Percentiles rank a stretch among this genome's conserved stretches.
These are phyloP conservation scores for Holacanthella duospinosa DNA, from an alignment of 2,888 invertebrate genomes.

Conservation along the genomic window DNA sequence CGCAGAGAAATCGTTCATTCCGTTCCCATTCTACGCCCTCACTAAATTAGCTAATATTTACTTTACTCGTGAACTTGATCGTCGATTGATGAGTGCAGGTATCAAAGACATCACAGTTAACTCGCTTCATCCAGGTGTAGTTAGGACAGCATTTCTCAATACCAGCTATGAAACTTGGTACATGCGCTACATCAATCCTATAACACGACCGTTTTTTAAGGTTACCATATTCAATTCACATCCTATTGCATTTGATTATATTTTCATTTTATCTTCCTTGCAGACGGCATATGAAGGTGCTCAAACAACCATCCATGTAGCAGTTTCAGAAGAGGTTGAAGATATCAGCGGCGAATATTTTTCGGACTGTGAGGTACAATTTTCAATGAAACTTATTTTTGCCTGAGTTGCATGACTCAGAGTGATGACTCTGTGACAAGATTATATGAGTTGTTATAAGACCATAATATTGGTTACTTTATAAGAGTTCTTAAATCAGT, in stretches of 20 bases:
- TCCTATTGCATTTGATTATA: not conserved
- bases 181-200: conserved; percentile 25
- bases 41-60: conserved; percentile 77
- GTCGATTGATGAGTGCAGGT: conserved; percentile 58
- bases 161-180: conserved; percentile 31
- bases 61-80: conserved; percentile 65
- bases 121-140: conserved; percentile 35
- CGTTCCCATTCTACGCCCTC: conserved; percentile 63
- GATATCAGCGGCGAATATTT: conserved; percentile 38
- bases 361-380: not conserved
- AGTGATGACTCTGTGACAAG: no score
- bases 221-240: conserved; percentile 13
- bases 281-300: conserved; percentile 37
- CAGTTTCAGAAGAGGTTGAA: conserved; percentile 38
- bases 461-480: not conserved
- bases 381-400: not conserved
- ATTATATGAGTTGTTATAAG: no score
- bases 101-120: conserved; percentile 31
- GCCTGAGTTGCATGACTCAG: no score
- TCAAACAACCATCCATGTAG: conserved; percentile 37
- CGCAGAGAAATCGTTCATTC: conserved; percentile 54
- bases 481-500: not conserved
- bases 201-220: conserved; percentile 34
- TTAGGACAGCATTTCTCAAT: conserved; percentile 36
- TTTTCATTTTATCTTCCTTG: conserved; percentile 4